Base-by-base conservation (phyloP, 2,113 vertebrate species). In the Pteronura brasiliensis region DNA sequence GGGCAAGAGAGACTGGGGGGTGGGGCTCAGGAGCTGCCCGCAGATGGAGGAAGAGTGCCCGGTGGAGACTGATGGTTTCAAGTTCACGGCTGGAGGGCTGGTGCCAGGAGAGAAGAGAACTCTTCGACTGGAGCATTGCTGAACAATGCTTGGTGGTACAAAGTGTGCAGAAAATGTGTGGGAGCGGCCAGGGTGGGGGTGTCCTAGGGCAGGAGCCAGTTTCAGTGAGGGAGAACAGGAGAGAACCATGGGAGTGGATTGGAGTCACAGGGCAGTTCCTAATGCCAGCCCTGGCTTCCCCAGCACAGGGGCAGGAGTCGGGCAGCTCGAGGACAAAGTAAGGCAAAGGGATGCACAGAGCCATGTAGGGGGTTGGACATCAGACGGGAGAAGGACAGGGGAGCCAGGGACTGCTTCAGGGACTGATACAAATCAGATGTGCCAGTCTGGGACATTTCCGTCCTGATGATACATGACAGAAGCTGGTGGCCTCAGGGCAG, bases 331-430 rank as follows among this genome's bases (percentile, higher is more conserved):
- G 31, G 34, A 18, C 2, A 0, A 1, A 4, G 14, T 2, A 1
- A 39, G 2, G 29, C 14, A 34, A 15, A 17, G 57, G 31, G 31
- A 18, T n/a, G 10, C 1, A 9, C 5, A 12, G n/a, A 67, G 29
- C 9, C 12, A 0, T 0, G 3, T 27, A 7, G 31, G 15, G 29
- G 29, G 0, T 0, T 3, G n/a, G 57, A 42, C 9, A 10, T 47
- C 65, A 65, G 59, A 18, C 2, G 7, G 4, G 44, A 77, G 27
- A 63, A 23, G 5, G 15, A 20, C 34, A 31, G 0, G 1, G 27
- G 18, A 27, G 17, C 47, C 82, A 44, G 47, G 13, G 14, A 21
- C 65, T 52, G 87, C 77, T 21, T 36, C 0, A 1, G 23, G 71
- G 52, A 86, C 14, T 29, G 42, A 65, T 25, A 47, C 0, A 7